These are phyloP conservation scores for Platysternon megacephalum DNA, from an alignment of 2,113 vertebrate genomes.

Conservation along the genomic window DNA sequence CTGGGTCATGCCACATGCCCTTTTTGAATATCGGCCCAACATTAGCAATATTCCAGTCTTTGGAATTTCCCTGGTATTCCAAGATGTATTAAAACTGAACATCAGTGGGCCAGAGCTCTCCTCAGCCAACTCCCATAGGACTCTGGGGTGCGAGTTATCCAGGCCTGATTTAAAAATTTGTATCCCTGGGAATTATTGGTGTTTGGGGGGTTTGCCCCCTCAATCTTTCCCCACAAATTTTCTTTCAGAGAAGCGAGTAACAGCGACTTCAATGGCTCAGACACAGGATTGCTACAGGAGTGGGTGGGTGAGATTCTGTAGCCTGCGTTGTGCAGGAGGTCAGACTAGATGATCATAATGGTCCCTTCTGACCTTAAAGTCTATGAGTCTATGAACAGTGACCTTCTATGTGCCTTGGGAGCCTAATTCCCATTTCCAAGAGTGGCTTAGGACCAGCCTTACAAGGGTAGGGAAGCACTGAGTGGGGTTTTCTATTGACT, in stretches of 20 bases:
- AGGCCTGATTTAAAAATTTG: background rate
- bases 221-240: background rate
- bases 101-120: background rate
- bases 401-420: background rate
- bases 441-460: background rate
- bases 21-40: background rate
- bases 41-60: rapidly evolving
- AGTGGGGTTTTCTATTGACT: background rate
- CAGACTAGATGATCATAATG: too few relatives aligned
- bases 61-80: background rate
- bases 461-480: background rate
- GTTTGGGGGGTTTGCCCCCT: background rate
- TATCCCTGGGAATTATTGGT: background rate
- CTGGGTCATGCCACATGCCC: background rate
- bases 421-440: background rate
- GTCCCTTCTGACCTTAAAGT: too few relatives aligned
- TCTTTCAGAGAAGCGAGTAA: background rate
- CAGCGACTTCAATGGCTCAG: too few relatives aligned
- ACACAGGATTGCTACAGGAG: too few relatives aligned
- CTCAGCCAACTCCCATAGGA: too few relatives aligned
- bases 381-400: too few relatives aligned
- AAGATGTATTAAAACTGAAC: background rate
- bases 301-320: too few relatives aligned
- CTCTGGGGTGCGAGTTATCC: background rate
- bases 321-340: too few relatives aligned